Evolutionary conservation across 2,888 invertebrate genomes (phyloP), one percentile per base, ranked within the genome.

Genomic region (Asteroscopus sphinx): DNA sequence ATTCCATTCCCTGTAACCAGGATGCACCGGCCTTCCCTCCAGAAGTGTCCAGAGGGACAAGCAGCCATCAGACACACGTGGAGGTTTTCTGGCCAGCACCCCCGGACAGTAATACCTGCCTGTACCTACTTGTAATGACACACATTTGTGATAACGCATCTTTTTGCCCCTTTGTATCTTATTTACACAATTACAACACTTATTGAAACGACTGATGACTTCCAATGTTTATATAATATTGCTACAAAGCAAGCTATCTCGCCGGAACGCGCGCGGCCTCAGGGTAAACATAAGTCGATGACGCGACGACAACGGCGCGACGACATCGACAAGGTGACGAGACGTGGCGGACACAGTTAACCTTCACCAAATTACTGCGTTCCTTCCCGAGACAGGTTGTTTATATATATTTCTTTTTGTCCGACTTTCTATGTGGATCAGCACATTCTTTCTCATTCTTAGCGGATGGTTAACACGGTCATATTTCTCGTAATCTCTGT

Each of bases 321-420:
- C 47, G 42, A n/a, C 40, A 8, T 11, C 45, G 35, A 28, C 25
- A 4, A 16, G 47, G 13, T 25, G 25, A 11, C n/a, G 21, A 11
- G 30, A 5, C 40, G 13, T 41, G 48, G 13, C 45, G 45, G 16
- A 7, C 35, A 35, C 59, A 66, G 45, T 59, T 58, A 67, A 33
- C 40, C 41, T 51, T 37, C 33, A 21, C 11, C 26, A 17, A 42
- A 37, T 16, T 15, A 39, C 26, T 30, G 17, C 13, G 25, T 13
- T 44, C 13, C 6, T 35, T 26, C 26, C 17, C 13, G 13, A 12
- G 13, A 45, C 36, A 21, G 16, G 26, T 63, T 51, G 21, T 37
- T 46, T 60, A 36, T 41, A 33, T 11, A n/a, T n/a, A n/a, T 25
- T 21, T 28, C 12, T 30, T 36, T 12, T 32, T 59, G 40, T 21